phyloP scores from a whole-genome alignment of 2,888 invertebrate genomes.

The Heliconius cydno region DNA sequence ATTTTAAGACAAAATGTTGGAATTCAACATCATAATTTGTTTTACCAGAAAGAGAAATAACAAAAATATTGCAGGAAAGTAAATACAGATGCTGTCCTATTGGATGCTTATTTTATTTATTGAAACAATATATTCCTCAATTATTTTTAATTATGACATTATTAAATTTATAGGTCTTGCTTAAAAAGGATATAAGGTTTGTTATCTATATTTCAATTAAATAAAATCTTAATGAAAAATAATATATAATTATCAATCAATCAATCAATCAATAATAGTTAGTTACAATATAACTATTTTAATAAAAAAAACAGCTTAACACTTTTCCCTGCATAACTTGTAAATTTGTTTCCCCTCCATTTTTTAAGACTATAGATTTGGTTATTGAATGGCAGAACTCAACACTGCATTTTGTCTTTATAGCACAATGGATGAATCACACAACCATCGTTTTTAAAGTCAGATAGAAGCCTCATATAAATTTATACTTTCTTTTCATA shows the following conservation, averaged over 20 bases:
- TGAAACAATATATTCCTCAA: slow-evolving; percentile 10
- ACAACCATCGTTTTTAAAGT: background rate
- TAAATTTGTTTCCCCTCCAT: background rate
- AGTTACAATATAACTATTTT: too few relatives aligned
- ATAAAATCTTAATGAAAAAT: background rate
- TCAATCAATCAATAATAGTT: too few relatives aligned
- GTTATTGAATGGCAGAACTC: background rate
- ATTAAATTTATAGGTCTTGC: slow-evolving; percentile 35
- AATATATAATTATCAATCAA: background rate
- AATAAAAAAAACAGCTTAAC: too few relatives aligned
- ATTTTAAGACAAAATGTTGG: too few relatives aligned
- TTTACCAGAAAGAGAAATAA: too few relatives aligned
- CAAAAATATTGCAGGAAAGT: background rate
- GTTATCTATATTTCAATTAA: slow-evolving; percentile 1
- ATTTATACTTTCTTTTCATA: background rate
- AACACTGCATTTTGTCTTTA: background rate
- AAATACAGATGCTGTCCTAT: too few relatives aligned
- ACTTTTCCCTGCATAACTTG: too few relatives aligned
- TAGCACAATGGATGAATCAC: too few relatives aligned
- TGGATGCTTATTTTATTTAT: background rate
- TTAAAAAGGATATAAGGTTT: slow-evolving; percentile 31
- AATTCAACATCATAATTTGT: too few relatives aligned
- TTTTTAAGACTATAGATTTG: background rate
- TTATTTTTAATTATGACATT: background rate
- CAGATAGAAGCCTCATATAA: background rate